Evolutionary conservation across 2,797 vertebrate species (phyloP).

Genomic region (Gymnothorax javanicus): DNA sequence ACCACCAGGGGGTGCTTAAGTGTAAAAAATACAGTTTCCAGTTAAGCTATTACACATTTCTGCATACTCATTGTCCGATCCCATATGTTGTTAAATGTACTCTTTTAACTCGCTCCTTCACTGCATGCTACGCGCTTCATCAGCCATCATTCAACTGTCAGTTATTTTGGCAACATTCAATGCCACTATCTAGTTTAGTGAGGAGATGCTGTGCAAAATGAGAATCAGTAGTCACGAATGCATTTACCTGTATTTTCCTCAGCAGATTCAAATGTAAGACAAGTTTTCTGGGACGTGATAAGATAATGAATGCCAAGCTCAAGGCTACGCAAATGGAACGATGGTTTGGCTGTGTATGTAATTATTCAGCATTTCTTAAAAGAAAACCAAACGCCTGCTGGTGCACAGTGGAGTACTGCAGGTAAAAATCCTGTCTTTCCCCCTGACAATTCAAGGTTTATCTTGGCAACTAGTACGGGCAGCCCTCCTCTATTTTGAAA

Average conservation of each 20-base stretch:
- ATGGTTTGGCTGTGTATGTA: background rate
- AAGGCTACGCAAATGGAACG: background rate
- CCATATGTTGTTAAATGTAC: background rate
- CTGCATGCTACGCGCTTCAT: background rate
- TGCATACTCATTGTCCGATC: background rate
- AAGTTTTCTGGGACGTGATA: background rate
- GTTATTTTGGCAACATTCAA: background rate
- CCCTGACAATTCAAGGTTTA: background rate
- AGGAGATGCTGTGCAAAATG: background rate
- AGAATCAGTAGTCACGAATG: background rate
- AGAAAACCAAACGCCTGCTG: background rate
- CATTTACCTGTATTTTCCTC: background rate
- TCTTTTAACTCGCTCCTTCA: background rate
- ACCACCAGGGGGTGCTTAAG: slow-evolving; percentile 22
- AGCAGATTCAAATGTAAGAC: background rate
- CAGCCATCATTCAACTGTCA: background rate
- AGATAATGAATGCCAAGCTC: background rate
- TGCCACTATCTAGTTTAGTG: background rate
- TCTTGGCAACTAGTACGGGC: background rate
- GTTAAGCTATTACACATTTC: background rate
- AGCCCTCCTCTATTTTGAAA: background rate
- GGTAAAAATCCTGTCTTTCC: background rate
- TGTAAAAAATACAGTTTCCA: background rate
- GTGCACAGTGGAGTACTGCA: background rate
- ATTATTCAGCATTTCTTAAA: background rate